phyloP scores from a whole-genome alignment of 2,113 vertebrate genomes.

The Sorex fumeus region DNA sequence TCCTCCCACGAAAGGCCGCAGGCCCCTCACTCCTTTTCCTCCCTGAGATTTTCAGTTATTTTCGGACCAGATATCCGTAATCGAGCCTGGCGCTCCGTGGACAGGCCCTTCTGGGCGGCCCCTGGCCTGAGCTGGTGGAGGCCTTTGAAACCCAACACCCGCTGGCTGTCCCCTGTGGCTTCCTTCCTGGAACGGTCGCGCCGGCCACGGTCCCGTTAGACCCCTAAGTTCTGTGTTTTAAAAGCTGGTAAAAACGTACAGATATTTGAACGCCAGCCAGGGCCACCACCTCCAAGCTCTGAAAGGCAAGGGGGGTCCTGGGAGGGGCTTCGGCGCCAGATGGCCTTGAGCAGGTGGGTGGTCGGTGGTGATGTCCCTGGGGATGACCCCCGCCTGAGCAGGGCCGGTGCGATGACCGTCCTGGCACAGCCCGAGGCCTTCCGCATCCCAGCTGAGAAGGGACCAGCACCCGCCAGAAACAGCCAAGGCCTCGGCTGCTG shows the following conservation, averaged over 20 bases:
- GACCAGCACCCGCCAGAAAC: too few species aligned
- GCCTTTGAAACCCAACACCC: constrained; percentile 89
- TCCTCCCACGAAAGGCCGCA: constrained; percentile 34
- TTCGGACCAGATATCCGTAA: constrained; percentile 74
- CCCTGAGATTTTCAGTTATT: background rate
- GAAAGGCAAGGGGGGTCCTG: background rate
- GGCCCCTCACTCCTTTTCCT: constrained; percentile 9
- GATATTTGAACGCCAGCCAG: constrained; percentile 86
- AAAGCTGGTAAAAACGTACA: constrained; percentile 85
- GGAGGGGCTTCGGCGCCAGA: background rate
- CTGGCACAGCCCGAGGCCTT: too few species aligned
- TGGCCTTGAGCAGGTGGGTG: background rate
- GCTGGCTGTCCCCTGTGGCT: constrained; percentile 86
- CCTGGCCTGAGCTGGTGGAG: constrained; percentile 78
- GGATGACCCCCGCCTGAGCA: too few species aligned
- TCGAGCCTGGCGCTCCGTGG: constrained; percentile 76
- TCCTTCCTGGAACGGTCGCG: constrained; percentile 86
- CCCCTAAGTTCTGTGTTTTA: constrained; percentile 84
- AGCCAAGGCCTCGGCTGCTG: too few species aligned
- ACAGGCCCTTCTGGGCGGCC: constrained; percentile 79
- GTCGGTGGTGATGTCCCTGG: background rate
- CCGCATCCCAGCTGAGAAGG: too few species aligned
- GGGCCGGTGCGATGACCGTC: too few species aligned
- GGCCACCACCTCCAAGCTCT: constrained; percentile 66
- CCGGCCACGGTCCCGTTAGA: constrained; percentile 84